Evolutionary conservation across 1,140 invertebrate genomes (phyloP), one percentile per base, ranked within the genome.

Genomic region (Antheraea mylitta): DNA sequence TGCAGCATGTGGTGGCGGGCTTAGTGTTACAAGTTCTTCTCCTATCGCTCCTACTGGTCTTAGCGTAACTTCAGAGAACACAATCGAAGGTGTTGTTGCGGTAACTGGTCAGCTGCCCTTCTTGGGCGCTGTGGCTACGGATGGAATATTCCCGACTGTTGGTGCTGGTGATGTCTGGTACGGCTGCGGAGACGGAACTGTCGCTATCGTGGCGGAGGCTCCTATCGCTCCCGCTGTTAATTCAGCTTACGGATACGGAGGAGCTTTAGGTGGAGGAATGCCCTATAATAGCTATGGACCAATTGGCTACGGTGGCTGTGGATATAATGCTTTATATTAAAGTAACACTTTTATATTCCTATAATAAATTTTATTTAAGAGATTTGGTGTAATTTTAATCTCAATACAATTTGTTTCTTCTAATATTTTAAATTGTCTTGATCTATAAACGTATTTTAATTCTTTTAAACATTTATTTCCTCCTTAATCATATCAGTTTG

Each of bases 171-270:
- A 18, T n/a, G 22, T 60, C 18, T 19, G 22, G 18, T 60, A 60
- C 11, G 58, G 58, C n/a, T 60, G 58, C 18, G 58, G 58, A 4
- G 58, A 60, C 58, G 58, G 58, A 18, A n/a, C 58, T 22, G 18
- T 60, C 18, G 58, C 37, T n/a, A 45, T 22, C 18, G n/a, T n/a
- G 10, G 16, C 60, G 42, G 67, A 30, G 61, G 11, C 38, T 42
- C 38, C 38, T 42, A 42, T 42, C 11, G 38, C 38, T 42, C 72
- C 74, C 66, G 80, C 80, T 48, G 77, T 76, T 18, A 78, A 78
- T 11, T 30, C 80, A 13, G 75, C 81, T 3, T 58, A 42, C 30
- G 78, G 6, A 73, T 58, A 77, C 74, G 59, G 65, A 66, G 61
- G 18, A 66, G 67, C 67, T 71, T 73, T 76, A 36, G 77, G 42